A percentile compares a stretch with the other conserved stretches of the same genome.
Evolutionary conservation across 2,888 invertebrate species (phyloP).

Genomic region (Acronicta aceris): DNA sequence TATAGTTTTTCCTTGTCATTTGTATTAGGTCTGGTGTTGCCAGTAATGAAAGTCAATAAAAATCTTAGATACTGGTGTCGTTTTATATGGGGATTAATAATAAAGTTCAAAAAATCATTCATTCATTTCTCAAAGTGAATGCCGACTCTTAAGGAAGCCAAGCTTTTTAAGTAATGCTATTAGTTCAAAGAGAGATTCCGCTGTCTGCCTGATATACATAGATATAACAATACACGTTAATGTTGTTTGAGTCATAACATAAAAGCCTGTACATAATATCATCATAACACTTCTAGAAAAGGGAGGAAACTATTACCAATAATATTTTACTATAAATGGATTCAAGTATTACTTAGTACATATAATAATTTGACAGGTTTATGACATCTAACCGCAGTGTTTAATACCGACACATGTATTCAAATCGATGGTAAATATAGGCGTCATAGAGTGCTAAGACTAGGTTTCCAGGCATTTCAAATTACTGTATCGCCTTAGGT

Average conservation of each 20-base stretch:
- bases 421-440: slow-evolving; percentile 33
- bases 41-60: slow-evolving; percentile 22
- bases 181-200: slow-evolving; percentile 4
- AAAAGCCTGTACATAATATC: no score
- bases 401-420: slow-evolving; percentile 6
- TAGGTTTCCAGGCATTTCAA: slow-evolving; percentile 53
- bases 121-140: slow-evolving; percentile 5
- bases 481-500: slow-evolving; percentile 55
- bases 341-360: no score
- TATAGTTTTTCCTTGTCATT: slow-evolving; percentile 31
- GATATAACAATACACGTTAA: no score
- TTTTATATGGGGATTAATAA: background rate
- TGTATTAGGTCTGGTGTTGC: slow-evolving; percentile 24
- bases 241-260: no score
- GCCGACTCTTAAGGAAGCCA: slow-evolving; percentile 14
- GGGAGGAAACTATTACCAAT: no score
- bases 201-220: slow-evolving; percentile 6
- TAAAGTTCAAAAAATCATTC: no score
- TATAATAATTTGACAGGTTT: slow-evolving; percentile 29
- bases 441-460: slow-evolving; percentile 24
- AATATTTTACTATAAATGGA: no score
- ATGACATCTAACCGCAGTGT: slow-evolving; percentile 9
- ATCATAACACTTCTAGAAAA: no score
- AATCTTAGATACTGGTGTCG: slow-evolving; percentile 12
- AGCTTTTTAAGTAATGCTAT: slow-evolving; percentile 15